Percentiles rank a stretch among this genome's conserved stretches.
Conservation (phyloP, 2,888 invertebrate genomes). For the Hemistola chrysoprasaria region DNA sequence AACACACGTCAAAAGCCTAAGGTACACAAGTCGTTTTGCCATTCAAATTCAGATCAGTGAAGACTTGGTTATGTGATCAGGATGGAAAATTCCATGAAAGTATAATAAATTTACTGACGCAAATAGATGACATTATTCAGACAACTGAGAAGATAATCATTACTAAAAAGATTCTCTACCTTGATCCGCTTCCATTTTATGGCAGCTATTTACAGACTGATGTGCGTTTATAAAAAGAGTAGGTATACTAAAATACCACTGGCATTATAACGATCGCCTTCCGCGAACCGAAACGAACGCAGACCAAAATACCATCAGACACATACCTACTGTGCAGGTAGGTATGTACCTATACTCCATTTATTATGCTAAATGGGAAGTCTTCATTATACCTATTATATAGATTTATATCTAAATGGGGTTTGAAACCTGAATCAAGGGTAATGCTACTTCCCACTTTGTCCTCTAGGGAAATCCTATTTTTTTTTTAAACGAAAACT, state of each 20-base stretch:
- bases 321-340: slow-evolving; percentile 14
- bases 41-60: slow-evolving; percentile 12
- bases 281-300: slow-evolving; percentile 28
- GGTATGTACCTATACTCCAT: slow-evolving; percentile 10
- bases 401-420: too few species aligned
- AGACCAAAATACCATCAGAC: slow-evolving; percentile 28
- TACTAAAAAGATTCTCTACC: slow-evolving; percentile 54
- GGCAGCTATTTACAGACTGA: slow-evolving; percentile 28
- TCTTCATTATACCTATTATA: too few species aligned
- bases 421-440: too few species aligned
- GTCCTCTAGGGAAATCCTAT: too few species aligned
- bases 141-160: slow-evolving; percentile 48
- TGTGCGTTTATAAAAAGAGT: slow-evolving; percentile 34
- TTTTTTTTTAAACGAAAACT: too few species aligned
- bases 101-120: slow-evolving; percentile 48
- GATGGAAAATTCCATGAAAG: slow-evolving; percentile 30
- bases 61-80: slow-evolving; percentile 18
- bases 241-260: slow-evolving; percentile 24
- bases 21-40: not conserved
- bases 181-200: slow-evolving; percentile 61
- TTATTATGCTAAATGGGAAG: too few species aligned
- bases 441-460: too few species aligned
- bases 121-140: slow-evolving; percentile 58
- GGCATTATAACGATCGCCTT: slow-evolving; percentile 28
- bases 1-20: too few species aligned